Base-by-base conservation (phyloP, 2,888 invertebrate genomes). In the Globia sparganii region DNA sequence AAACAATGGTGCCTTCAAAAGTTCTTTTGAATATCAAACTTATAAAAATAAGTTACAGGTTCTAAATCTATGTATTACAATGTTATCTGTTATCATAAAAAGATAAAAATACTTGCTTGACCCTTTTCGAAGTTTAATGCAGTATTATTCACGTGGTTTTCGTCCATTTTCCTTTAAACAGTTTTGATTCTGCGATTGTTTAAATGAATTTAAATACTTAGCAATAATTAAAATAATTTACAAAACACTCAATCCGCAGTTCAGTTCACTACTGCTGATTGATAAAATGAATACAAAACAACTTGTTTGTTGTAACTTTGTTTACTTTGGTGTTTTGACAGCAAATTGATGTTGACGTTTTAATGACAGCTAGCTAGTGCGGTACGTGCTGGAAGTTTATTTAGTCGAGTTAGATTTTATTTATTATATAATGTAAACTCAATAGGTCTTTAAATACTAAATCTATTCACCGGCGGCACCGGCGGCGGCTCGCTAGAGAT, bases 111-210 rank as follows among this genome's bases (percentile, higher is more conserved):
- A 94, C 95, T 94, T 91, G 96, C 96, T 77, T 91, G 90, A 85
- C 93, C 92, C 81, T 94, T 94, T 89, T 94, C 92, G 88, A 94
- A 96, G 83, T 90, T 90, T 81, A 96, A 86, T 9, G 94, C 94
- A 77, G 94, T 94, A 78, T 92, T 93, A 87, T 95, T 94, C 8
- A 94, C 91, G 73, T 94, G 93, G 72, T 87, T 89, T 81, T 93
- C 93, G 84, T 94, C 95, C 95, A 95, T 96, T 73, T 86, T 81
- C 1, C 6, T 64, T 37, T 28, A 31, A 11, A 68, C 25, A 43
- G 11, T 18, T 9, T 58, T 49, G 25, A 21, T n/a, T 58, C 4
- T 31, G 25, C 43, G 40, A n/a, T 46, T 34, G 18, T n/a, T 61
- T 21, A 49, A 34, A 34, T 31, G 18, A 37, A 53, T 25, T 37